These are phyloP conservation scores for Geococcyx californianus DNA, from an alignment of 2,113 vertebrate genomes.

Conservation along the genomic window DNA sequence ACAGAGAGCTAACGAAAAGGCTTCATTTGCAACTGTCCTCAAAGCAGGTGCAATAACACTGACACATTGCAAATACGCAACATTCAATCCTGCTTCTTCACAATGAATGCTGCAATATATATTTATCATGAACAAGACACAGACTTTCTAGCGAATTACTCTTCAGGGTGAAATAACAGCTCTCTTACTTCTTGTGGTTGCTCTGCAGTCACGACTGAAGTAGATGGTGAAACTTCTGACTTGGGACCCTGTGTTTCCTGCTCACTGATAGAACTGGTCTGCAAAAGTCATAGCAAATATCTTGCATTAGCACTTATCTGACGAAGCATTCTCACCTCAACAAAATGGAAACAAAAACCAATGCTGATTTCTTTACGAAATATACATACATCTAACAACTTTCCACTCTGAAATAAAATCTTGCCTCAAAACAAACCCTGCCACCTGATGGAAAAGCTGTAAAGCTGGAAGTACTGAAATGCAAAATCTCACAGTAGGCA, in stretches of 20 bases:
- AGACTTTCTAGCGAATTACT: not conserved
- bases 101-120: not conserved
- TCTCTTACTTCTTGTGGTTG: conserved; percentile 83
- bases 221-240: conserved; percentile 75
- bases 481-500: not conserved
- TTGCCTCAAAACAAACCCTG: not conserved
- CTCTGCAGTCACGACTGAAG: conserved; percentile 71
- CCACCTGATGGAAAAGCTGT: not conserved
- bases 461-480: not conserved
- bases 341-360: not conserved
- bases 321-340: not conserved
- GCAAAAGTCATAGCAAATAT: conserved; percentile 37
- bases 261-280: conserved; percentile 86
- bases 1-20: not conserved
- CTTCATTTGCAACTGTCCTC: not conserved
- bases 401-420: not conserved
- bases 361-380: not conserved
- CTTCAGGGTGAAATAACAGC: not conserved
- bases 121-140: not conserved
- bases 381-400: not conserved
- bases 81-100: not conserved
- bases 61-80: conserved; percentile 1
- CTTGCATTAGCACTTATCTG: not conserved
- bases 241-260: conserved; percentile 79
- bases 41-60: conserved; percentile 1